Evolutionary conservation across 2,888 invertebrate species (phyloP).

Genomic region (Dynastes grantii): DNA sequence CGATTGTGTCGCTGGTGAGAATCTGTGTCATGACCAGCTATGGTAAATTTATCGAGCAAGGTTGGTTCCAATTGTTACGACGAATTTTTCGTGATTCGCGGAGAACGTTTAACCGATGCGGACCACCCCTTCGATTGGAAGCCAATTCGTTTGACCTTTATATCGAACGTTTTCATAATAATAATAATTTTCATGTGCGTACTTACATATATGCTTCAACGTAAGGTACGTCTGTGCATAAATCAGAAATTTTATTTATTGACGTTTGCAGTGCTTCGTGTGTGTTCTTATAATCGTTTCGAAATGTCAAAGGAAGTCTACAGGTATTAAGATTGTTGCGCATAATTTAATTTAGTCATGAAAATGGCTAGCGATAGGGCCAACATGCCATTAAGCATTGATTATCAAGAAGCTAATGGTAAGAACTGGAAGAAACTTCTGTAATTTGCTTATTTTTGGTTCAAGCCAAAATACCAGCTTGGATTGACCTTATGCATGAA

Average conservation of each 20-base stretch:
- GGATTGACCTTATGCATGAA: too few species aligned
- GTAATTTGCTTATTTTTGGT: too few species aligned
- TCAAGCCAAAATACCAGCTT: too few species aligned
- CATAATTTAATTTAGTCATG: too few species aligned
- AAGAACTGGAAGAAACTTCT: too few species aligned
- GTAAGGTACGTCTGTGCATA: neutral
- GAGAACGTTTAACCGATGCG: conserved; percentile 22
- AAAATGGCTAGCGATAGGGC: too few species aligned
- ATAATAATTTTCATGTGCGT: neutral
- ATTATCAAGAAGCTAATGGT: too few species aligned
- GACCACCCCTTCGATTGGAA: conserved; percentile 41
- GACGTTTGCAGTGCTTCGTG: neutral
- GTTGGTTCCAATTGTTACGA: conserved; percentile 51
- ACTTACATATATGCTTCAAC: neutral
- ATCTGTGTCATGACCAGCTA: conserved; percentile 59
- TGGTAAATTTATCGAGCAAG: conserved; percentile 55
- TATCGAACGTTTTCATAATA: conserved; percentile 5
- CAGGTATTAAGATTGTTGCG: too few species aligned
- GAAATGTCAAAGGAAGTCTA: conserved; percentile 8
- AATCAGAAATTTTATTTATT: conserved; percentile 33
- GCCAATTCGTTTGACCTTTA: conserved; percentile 31
- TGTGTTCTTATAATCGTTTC: neutral
- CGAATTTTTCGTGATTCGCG: conserved; percentile 44
- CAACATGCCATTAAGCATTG: too few species aligned
- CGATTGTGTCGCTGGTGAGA: conserved; percentile 55